These are phyloP conservation scores for Pyrochroa serraticornis DNA, from an alignment of 2,888 invertebrate species.

Conservation along the genomic window DNA sequence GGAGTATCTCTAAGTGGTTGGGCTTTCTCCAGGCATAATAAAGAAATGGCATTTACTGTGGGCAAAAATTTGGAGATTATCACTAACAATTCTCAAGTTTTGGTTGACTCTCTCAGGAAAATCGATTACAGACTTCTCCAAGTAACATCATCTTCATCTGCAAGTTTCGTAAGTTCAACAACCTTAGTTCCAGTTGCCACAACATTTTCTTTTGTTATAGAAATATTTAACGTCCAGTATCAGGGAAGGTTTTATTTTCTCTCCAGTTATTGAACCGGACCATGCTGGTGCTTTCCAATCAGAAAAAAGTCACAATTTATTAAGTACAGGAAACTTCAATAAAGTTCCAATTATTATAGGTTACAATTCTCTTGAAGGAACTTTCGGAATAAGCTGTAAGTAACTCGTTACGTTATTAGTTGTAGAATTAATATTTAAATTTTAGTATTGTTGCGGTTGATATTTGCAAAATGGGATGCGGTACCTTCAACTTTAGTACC, in stretches of 20 bases:
- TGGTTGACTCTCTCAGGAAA: constrained; percentile 37
- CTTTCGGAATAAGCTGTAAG: background rate
- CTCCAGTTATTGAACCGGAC: constrained; percentile 32
- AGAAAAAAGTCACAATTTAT: constrained; percentile 28
- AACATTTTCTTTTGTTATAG: constrained; percentile 19
- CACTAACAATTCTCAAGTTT: constrained; percentile 31
- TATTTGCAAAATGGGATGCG: background rate
- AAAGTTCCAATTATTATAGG: constrained; percentile 61
- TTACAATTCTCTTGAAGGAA: constrained; percentile 60
- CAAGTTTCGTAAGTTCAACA: constrained; percentile 6
- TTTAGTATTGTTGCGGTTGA: too few relatives aligned
- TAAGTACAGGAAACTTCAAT: constrained; percentile 31
- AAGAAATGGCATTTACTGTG: constrained; percentile 35
- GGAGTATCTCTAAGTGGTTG: constrained; percentile 43
- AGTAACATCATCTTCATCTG: constrained; percentile 20
- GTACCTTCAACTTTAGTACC: too few relatives aligned
- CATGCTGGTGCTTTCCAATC: constrained; percentile 31
- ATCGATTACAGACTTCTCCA: constrained; percentile 36
- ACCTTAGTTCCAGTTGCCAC: background rate
- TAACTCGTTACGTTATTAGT: background rate
- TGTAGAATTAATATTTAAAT: background rate
- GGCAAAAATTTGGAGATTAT: constrained; percentile 37
- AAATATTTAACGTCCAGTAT: constrained; percentile 18
- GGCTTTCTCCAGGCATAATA: constrained; percentile 38
- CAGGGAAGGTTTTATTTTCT: constrained; percentile 32